Base-by-base conservation (phyloP, 2,113 vertebrate species). In the Hippoglossus stenolepis region DNA sequence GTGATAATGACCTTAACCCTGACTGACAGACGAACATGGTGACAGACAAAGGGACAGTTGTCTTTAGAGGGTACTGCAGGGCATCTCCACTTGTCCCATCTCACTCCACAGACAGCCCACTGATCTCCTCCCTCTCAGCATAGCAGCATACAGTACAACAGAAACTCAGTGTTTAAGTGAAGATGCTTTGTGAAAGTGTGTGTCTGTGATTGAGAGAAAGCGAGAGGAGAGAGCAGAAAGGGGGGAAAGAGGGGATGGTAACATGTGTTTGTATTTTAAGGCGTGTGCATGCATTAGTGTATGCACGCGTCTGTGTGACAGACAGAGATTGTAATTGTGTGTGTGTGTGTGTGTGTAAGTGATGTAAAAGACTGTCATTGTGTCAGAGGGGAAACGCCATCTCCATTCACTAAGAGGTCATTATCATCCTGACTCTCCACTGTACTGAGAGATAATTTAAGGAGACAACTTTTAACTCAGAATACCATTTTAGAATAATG, bases 281-380 rank as follows among this genome's bases (percentile, higher is more conserved):
- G 67, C 49, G 31, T 67, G 72, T 79, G 73, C 54, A 67, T 31
- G 47, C 72, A 53, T 79, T 57, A 69, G 28, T 81, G 82, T 69
- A 73, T 73, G 79, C 64, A 76, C 79, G 70, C 17, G 73, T 76
- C 63, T 84, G 56, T 31, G 59, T 43, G 53, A 61, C 45, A 73
- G 73, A 84, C 85, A 91, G 38, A 85, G 86, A 82, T 67, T 53
- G 83, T 51, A 70, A 47, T 79, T 87, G 75, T 79, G 60, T 62
- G 71, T 67, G 66, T 75, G 67, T n/a, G 62, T 87, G 64, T 62
- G 61, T 63, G 58, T 69, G 64, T 35, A 54, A 54, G 75, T 71
- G 79, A 58, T 67, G 75, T 84, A 73, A 92, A 93, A 86, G 91
- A 79, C 70, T 28, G 63, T 61, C 73, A 90, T 91, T 93, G 92